Conservation (phyloP, 1,140 invertebrate species). For the Mylabris phalerata region DNA sequence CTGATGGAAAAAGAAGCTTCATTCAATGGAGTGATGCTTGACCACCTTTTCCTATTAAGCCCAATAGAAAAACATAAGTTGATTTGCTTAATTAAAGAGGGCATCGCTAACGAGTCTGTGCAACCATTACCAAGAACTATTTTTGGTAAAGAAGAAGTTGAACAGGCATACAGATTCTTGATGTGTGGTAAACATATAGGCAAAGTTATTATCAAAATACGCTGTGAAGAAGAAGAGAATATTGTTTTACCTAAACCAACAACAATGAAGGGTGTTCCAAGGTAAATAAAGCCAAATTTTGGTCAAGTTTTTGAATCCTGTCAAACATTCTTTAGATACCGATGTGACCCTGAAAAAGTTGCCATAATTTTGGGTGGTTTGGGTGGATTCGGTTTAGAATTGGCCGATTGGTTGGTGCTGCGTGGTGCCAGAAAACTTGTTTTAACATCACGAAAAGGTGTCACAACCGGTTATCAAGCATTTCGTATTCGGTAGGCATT, state of each 20-base stretch:
- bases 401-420: slow-evolving; percentile 72
- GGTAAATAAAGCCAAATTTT: too few species aligned
- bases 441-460: slow-evolving; percentile 70
- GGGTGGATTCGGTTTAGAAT: slow-evolving; percentile 77
- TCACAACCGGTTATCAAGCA: slow-evolving; percentile 74
- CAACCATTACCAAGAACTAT: slow-evolving; percentile 70
- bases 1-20: slow-evolving; percentile 76
- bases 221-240: slow-evolving; percentile 58
- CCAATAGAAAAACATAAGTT: slow-evolving; percentile 4
- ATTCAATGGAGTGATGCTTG: slow-evolving; percentile 82
- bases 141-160: slow-evolving; percentile 55
- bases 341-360: slow-evolving; percentile 43
- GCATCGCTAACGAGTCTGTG: slow-evolving; percentile 78
- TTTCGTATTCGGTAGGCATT: slow-evolving; percentile 48
- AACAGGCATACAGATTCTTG: slow-evolving; percentile 67
- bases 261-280: not conserved
- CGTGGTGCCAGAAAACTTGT: slow-evolving; percentile 73
- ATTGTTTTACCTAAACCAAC: slow-evolving; percentile 30
- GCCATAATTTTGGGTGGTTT: slow-evolving; percentile 67
- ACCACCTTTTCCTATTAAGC: slow-evolving; percentile 52
- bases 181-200: slow-evolving; percentile 55
- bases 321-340: slow-evolving; percentile 20
- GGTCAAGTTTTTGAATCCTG: too few species aligned
- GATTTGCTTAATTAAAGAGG: slow-evolving; percentile 61
- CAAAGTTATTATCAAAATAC: slow-evolving; percentile 69